Percentiles rank a stretch among this genome's conserved stretches.
Evolutionary conservation across 2,797 vertebrate genomes (phyloP).

Genomic region (Aselliscus stoliczkanus): DNA sequence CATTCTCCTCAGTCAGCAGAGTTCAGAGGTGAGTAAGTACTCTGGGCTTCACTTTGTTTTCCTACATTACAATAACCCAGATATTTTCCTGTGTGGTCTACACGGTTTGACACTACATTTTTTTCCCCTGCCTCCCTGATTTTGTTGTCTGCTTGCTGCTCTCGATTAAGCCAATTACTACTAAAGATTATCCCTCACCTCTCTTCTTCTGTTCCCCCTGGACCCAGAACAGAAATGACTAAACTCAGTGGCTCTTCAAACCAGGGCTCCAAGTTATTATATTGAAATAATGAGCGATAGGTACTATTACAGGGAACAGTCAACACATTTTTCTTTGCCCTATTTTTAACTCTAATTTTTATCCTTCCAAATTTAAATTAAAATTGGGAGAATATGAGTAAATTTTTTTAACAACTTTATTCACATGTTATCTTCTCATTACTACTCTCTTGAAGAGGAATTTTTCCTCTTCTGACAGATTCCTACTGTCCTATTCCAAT

Average conservation of each 20-base stretch:
- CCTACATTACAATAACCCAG: neutral
- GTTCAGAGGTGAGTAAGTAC: neutral
- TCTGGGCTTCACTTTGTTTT: neutral
- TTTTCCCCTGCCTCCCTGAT: neutral
- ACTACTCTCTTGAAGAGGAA: neutral
- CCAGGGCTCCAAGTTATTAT: neutral
- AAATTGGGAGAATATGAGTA: neutral
- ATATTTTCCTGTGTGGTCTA: neutral
- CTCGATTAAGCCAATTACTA: neutral
- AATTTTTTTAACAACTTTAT: neutral
- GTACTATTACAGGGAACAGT: neutral
- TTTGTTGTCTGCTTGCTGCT: neutral
- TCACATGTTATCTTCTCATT: neutral
- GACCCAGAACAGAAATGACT: neutral
- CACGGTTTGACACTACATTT: neutral
- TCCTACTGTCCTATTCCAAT: neutral
- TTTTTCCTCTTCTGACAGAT: neutral
- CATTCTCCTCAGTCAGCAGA: neutral
- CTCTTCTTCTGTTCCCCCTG: neutral
- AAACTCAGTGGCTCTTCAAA: neutral
- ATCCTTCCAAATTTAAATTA: neutral
- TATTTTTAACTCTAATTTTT: neutral
- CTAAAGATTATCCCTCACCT: neutral
- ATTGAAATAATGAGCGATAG: neutral
- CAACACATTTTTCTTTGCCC: neutral